Base-by-base conservation (phyloP, 2,888 invertebrate genomes). In the Tetropium fuscum region DNA sequence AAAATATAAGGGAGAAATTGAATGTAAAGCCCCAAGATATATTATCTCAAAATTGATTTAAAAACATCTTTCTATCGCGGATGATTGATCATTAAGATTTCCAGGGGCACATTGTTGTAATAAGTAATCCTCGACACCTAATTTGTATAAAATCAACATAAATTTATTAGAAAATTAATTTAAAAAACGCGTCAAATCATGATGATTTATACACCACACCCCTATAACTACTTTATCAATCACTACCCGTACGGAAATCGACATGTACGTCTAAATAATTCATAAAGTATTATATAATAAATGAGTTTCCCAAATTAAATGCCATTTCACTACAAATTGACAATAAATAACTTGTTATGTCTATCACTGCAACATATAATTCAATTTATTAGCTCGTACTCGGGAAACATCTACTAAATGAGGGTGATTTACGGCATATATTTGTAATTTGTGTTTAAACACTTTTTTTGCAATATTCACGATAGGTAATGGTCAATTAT, bases 341-440 rank as follows among this genome's bases (percentile, higher is more conserved):
- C 40, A 51, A 40, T 51, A 51, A 51, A 51, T 40, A 51, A 15
- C 25, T 48, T 40, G 51, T 11, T 40, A 27, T 51, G 47, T 4
- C 43, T 49, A 51, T 44, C 38, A 53, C 11, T 45, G 45, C 40
- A 53, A 40, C 58, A 19, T 44, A 57, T 51, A 51, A 51, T 57
- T 51, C 38, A 58, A 53, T 58, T 53, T 58, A 45, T 43, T 58
- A 45, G 45, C 19, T 19, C 5, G 20, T 40, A 27, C 10, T 20
- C 7, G 4, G n/a, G 11, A 4, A 32, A 4, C 13, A 34, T 13
- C 15, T 34, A 34, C 13, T 13, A 34, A 34, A 11, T 8, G 15
- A 34, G 15, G 15, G 11, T 32, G 32, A 34, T 34, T 34, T 34
- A 13, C 7, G 8, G n/a, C n/a, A n/a, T n/a, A n/a, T n/a, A n/a